A percentile compares a stretch with the other conserved stretches of the same genome.
Evolutionary conservation across 2,797 vertebrate genomes (phyloP).

Genomic region (Alfaro cultratus): DNA sequence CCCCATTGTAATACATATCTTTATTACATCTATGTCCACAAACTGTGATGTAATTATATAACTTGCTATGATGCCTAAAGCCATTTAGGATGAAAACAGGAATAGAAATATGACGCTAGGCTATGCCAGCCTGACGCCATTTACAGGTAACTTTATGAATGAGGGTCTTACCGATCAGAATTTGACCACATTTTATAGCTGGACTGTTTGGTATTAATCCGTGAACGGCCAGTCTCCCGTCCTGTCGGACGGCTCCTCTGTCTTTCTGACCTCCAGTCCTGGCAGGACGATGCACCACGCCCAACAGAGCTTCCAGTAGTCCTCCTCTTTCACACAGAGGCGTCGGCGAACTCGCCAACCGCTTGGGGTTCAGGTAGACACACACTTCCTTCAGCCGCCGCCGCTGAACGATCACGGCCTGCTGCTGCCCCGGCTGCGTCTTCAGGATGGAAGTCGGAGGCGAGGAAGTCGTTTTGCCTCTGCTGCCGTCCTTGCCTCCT

Average conservation of each 20-base stretch:
- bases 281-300: conserved; percentile 86
- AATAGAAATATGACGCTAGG: neutral
- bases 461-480: conserved; percentile 40
- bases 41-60: too few species aligned
- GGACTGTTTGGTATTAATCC: conserved; percentile 89
- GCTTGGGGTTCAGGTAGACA: conserved; percentile 92
- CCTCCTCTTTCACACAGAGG: conserved; percentile 74
- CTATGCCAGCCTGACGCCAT: neutral
- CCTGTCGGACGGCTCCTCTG: conserved; percentile 48
- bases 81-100: neutral
- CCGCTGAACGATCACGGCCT: conserved; percentile 79
- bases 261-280: conserved; percentile 75
- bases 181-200: conserved; percentile 88
- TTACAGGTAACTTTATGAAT: neutral
- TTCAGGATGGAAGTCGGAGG: conserved; percentile 91
- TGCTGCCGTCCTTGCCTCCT: conserved; percentile 63
- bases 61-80: neutral
- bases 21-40: too few species aligned
- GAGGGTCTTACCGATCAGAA: conserved; percentile 88
- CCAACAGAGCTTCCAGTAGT: conserved; percentile 89
- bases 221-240: conserved; percentile 88
- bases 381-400: conserved; percentile 87
- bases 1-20: too few species aligned
- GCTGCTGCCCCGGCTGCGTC: conserved; percentile 81
- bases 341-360: conserved; percentile 66